phyloP scores from a whole-genome alignment of 1,140 invertebrate species.

The Plutomurus gul region DNA sequence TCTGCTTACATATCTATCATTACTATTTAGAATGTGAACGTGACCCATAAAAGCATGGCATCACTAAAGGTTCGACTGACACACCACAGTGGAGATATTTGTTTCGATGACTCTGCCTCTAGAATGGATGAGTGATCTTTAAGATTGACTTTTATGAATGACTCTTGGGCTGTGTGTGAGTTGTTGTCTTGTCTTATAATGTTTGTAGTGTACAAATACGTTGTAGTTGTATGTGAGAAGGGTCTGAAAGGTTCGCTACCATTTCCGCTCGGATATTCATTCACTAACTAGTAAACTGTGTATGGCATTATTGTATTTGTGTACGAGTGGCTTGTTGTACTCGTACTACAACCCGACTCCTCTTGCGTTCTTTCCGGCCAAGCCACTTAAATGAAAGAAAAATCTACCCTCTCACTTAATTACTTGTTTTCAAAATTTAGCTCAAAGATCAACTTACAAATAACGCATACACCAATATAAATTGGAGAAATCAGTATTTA shows the following conservation, averaged over 20 bases:
- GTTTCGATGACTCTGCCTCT: neutral
- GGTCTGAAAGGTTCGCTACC: constrained; percentile 11
- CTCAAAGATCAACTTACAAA: constrained; percentile 29
- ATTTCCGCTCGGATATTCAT: constrained; percentile 13
- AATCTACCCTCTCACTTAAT: constrained; percentile 7
- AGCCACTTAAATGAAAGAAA: neutral
- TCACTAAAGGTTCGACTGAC: constrained; percentile 1
- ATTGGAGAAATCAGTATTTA: neutral
- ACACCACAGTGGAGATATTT: neutral
- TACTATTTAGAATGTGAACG: constrained; percentile 18
- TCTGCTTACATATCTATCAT: constrained; percentile 18
- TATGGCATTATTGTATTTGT: neutral
- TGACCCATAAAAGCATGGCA: neutral
- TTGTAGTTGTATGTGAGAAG: neutral
- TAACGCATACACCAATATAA: neutral
- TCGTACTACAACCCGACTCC: neutral
- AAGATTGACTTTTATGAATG: constrained; percentile 35
- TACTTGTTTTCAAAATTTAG: constrained; percentile 20
- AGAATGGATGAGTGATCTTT: neutral
- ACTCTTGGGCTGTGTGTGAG: neutral
- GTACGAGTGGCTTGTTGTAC: too few relatives aligned
- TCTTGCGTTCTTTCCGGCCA: constrained; percentile 27
- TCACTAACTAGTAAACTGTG: neutral
- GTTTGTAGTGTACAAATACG: neutral
- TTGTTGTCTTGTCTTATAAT: constrained; percentile 18